Base-by-base conservation (phyloP, 2,113 vertebrate genomes). In the Riparia riparia region DNA sequence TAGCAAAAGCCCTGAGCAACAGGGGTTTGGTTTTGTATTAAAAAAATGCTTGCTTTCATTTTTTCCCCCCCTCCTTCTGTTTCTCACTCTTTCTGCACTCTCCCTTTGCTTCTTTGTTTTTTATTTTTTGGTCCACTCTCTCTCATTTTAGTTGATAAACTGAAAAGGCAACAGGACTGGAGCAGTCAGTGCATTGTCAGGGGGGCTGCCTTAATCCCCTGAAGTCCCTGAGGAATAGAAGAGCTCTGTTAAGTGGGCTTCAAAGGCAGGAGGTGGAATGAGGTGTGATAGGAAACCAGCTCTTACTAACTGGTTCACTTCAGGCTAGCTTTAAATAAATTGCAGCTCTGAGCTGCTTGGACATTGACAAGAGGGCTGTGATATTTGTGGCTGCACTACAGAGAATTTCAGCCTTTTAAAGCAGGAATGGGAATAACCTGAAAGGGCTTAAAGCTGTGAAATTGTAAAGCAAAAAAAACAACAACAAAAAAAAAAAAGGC, bases 271-370 rank as follows among this genome's bases (percentile, higher is more conserved):
- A 95, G 90, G 70, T 58, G 24, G 96, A 96, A 96, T 96, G 92
- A 95, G 89, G 94, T 92, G 74, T 96, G 96, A 95, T 96, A 87
- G 92, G 94, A 96, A 97, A 73, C 92, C 82, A 96, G 95, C 90
- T 96, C 96, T 97, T 96, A 84, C 97, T 96, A 96, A 97, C 95
- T 83, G 91, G 93, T 96, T 98, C 93, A 95, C 96, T 97, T 96
- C 93, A 90, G 96, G 91, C 93, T 93, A 97, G 76, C 95, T 97
- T 97, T 93, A 95, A 84, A 95, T 95, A 98, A 97, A 97, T 92
- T 88, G 82, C 80, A 92, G 77, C 29, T 16, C 93, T 96, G 94
- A 98, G 60, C 84, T 90, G 85, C 80, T n/a, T 71, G 51, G 93
- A 94, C 70, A 1, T 88, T 96, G 94, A 96, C 91, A 87, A 96